Evolutionary conservation across 2,797 vertebrate species (phyloP).

Genomic region (Sebastes cheni): DNA sequence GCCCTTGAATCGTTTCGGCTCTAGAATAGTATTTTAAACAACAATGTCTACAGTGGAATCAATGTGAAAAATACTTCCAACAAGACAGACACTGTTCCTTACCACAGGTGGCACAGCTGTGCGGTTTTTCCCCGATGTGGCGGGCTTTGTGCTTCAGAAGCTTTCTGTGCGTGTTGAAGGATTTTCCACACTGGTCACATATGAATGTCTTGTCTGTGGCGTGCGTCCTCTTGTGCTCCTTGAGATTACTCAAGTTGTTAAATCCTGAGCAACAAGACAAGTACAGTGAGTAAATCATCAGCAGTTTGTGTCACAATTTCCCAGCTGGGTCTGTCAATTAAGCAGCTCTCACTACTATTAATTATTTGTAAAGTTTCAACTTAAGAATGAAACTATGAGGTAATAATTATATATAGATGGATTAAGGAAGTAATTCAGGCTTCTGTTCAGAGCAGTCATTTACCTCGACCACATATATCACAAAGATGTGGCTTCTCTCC

Average conservation of each 20-base stretch:
- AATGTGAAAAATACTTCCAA: background rate
- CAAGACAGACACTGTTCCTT: constrained; percentile 6
- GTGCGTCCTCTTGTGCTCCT: constrained; percentile 97
- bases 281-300: background rate
- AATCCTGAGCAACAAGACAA: constrained; percentile 83
- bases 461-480: constrained; percentile 97
- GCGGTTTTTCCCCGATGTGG: constrained; percentile 91
- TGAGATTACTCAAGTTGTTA: constrained; percentile 96
- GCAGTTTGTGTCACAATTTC: background rate
- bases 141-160: constrained; percentile 92
- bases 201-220: constrained; percentile 91
- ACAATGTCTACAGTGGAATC: background rate
- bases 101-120: constrained; percentile 95
- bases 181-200: constrained; percentile 97
- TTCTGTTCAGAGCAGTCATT: background rate
- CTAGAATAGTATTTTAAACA: background rate
- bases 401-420: background rate
- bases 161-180: constrained; percentile 96
- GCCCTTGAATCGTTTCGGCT: background rate
- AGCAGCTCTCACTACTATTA: background rate
- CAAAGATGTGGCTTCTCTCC: constrained; percentile 96
- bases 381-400: background rate
- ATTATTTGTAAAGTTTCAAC: background rate
- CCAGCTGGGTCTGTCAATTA: background rate
- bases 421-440: background rate